Percentiles rank a stretch among this genome's conserved stretches.
These are phyloP conservation scores for Rattus rattus DNA, from an alignment of 2,113 vertebrate genomes.

Conservation along the genomic window DNA sequence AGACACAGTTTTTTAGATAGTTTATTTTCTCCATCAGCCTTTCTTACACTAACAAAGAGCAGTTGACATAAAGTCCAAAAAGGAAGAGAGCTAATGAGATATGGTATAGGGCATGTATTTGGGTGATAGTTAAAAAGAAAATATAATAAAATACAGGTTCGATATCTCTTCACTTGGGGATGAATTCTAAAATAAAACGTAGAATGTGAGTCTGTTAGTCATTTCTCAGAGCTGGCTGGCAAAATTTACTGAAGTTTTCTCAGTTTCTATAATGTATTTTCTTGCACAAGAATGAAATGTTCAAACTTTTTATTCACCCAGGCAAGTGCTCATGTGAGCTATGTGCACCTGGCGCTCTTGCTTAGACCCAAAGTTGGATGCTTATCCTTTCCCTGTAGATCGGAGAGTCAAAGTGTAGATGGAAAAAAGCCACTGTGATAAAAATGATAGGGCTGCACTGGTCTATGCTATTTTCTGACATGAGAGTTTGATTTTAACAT, in stretches of 20 bases:
- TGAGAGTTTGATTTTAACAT: not conserved
- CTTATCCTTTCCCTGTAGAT: not conserved
- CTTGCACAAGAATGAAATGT: not conserved
- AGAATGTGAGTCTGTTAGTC: not conserved
- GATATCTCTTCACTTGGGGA: not conserved
- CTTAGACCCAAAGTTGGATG: not conserved
- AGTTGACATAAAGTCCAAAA: not conserved
- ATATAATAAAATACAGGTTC: not conserved
- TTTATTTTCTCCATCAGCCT: not conserved
- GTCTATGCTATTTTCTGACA: conserved; percentile 2
- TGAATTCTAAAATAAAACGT: not conserved
- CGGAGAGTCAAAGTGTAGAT: not conserved
- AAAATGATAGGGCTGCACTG: not conserved
- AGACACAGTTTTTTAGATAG: not conserved
- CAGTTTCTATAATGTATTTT: not conserved
- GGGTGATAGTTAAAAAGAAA: not conserved
- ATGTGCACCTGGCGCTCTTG: not conserved
- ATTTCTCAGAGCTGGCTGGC: not conserved
- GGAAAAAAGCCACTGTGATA: not conserved
- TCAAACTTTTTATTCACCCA: not conserved
- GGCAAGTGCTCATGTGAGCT: not conserved
- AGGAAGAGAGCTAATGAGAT: not conserved
- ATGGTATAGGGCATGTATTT: not conserved
- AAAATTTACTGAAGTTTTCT: not conserved
- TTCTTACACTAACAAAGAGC: not conserved